A percentile compares a stretch with the other conserved stretches of the same genome.
phyloP scores from a whole-genome alignment of 2,113 vertebrate species.

The Felis chaus region DNA sequence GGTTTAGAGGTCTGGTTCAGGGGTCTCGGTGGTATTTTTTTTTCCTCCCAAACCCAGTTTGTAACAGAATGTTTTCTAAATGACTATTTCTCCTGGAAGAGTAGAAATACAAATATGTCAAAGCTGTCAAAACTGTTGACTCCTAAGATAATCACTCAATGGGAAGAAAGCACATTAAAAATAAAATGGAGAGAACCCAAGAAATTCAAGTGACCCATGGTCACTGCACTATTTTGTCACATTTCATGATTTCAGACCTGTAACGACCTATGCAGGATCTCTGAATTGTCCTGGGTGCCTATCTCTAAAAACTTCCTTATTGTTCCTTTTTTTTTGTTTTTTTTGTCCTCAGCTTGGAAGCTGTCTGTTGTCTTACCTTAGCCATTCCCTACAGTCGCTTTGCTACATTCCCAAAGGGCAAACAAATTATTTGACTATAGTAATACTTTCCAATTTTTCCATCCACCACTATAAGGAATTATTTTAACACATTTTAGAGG shows the following conservation, averaged over 20 bases:
- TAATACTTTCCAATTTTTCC: slow-evolving; percentile 48
- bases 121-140: slow-evolving; percentile 70
- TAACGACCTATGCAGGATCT: slow-evolving; percentile 61
- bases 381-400: slow-evolving; percentile 19
- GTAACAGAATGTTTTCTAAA: slow-evolving; percentile 54
- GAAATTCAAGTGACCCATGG: neutral
- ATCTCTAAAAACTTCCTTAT: neutral
- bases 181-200: slow-evolving; percentile 14
- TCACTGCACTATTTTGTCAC: slow-evolving; percentile 55
- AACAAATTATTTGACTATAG: slow-evolving; percentile 54
- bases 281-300: neutral
- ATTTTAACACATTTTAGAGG: slow-evolving; percentile 31
- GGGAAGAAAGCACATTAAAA: slow-evolving; percentile 30
- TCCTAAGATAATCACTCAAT: slow-evolving; percentile 55
- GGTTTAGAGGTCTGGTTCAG: neutral
- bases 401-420: slow-evolving; percentile 54
- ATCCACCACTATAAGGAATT: slow-evolving; percentile 46
- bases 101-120: slow-evolving; percentile 73
- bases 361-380: slow-evolving; percentile 52
- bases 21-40: neutral
- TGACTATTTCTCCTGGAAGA: slow-evolving; percentile 62
- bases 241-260: slow-evolving; percentile 30
- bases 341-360: slow-evolving; percentile 49
- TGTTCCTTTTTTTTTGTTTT: neutral
- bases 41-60: slow-evolving; percentile 48